Base-by-base conservation (phyloP, 2,797 vertebrate species). In the Channa striata region DNA sequence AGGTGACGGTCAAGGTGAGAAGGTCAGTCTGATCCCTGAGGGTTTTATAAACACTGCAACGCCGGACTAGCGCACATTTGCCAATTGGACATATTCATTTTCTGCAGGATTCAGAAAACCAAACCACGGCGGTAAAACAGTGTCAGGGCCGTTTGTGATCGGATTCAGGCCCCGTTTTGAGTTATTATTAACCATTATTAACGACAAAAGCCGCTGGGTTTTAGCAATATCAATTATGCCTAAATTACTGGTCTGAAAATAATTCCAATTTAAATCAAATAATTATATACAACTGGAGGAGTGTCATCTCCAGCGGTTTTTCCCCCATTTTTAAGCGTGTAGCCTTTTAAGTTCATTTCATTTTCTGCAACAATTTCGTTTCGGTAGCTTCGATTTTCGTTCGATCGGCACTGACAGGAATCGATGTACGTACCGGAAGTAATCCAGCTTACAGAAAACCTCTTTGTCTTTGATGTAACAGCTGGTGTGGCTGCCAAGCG, bases 401-500 rank as follows among this genome's bases (percentile, higher is more conserved):
- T 40, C 8, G 6, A 44, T 34, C 17, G n/a, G 21, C 11, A 6
- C 4, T 11, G 14, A 37, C 10, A 33, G 14, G 37, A 46, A 21
- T 10, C 11, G 23, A 30, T 21, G 20, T 43, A 51, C 78, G 5
- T 95, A 99, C 98, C 98, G 96, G 90, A 98, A 98, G 90, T 99
- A 99, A 93, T 99, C 96, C 48, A 97, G 94, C 91, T 98, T 99
- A 91, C 98, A 99, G 93, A 97, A 99, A 81, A 99, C 96, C 81
- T 97, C 96, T 86, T 96, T 97, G 36, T 97, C 96, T 94, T 97
- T 97, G 87, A 99, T 96, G 78, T 97, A 99, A 72, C 98, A 99
- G 88, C 97, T 99, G 39, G 95, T 95, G 57, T 98, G 96, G 70
- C 96, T 95, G 91, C 97, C 96, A 56, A 99, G 92, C 6, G 96